A percentile compares a stretch with the other conserved stretches of the same genome.
Conservation (phyloP, 2,888 invertebrate genomes). For the Gonocerus acuteangulatus region DNA sequence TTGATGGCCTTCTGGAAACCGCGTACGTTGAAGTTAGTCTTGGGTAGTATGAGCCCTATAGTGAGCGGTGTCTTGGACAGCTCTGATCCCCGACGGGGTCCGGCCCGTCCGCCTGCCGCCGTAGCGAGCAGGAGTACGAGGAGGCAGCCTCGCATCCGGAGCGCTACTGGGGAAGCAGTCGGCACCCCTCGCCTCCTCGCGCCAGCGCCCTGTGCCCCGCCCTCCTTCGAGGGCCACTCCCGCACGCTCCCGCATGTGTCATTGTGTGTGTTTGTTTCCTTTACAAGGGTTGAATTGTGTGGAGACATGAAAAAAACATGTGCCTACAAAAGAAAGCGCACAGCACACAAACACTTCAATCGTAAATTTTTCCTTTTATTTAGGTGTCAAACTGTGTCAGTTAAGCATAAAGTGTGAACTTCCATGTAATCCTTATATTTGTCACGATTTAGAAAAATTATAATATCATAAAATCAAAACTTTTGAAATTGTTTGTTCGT, state of each 20-base stretch:
- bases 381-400: no score
- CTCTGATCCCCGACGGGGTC: conserved; percentile 17
- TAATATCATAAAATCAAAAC: no score
- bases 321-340: no score
- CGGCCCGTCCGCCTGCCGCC: conserved; percentile 30
- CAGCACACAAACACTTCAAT: no score
- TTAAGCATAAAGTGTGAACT: no score
- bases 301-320: no score
- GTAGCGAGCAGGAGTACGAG: conserved; percentile 24
- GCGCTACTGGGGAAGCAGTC: conserved; percentile 6
- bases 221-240: not conserved
- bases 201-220: not conserved
- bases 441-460: no score
- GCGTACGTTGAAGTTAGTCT: conserved; percentile 65
- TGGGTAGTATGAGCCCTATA: conserved; percentile 67
- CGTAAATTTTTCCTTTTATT: no score
- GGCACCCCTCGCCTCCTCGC: not conserved
- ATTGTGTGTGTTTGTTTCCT: no score
- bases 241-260: not conserved
- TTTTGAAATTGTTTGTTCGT: no score
- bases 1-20: conserved; percentile 61
- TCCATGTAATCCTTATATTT: no score
- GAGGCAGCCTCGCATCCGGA: conserved; percentile 30
- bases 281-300: no score
- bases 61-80: conserved; percentile 42